These are phyloP conservation scores for Pitta sordida DNA, from an alignment of 2,113 vertebrate genomes.

Conservation along the genomic window DNA sequence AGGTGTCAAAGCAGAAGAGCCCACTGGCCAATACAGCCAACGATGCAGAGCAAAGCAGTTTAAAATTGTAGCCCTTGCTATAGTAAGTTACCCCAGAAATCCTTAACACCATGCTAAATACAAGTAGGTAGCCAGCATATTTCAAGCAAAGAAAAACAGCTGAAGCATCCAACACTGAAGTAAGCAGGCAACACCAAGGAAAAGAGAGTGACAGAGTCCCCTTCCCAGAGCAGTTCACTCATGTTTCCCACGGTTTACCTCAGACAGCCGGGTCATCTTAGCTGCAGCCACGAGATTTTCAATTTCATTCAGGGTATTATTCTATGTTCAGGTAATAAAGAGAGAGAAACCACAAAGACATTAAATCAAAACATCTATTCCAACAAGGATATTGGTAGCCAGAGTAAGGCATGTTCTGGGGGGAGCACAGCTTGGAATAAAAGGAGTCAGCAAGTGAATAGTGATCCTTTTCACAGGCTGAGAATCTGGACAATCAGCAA, in stretches of 20 bases:
- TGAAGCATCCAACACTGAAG: not conserved
- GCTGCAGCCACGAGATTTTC: constrained; percentile 17
- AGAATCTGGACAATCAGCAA: not conserved
- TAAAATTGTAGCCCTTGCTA: not conserved
- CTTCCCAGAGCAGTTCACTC: not conserved
- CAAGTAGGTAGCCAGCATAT: not conserved
- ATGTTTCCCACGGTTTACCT: not conserved
- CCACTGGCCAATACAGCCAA: not conserved
- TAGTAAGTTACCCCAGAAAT: not conserved
- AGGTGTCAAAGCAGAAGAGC: not conserved
- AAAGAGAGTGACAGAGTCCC: not conserved
- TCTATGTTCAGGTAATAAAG: not conserved
- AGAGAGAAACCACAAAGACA: not conserved
- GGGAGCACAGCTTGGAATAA: not conserved
- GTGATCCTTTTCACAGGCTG: not conserved
- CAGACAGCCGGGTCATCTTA: not conserved
- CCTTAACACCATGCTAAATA: not conserved
- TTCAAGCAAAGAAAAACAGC: not conserved
- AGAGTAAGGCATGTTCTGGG: not conserved
- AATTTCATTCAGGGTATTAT: constrained; percentile 18
- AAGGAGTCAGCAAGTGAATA: not conserved
- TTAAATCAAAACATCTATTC: not conserved
- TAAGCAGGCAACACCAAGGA: not conserved
- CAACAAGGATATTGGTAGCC: not conserved
- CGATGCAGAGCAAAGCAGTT: not conserved